phyloP scores from a whole-genome alignment of 2,797 vertebrate species.

The Carduelis carduelis region DNA sequence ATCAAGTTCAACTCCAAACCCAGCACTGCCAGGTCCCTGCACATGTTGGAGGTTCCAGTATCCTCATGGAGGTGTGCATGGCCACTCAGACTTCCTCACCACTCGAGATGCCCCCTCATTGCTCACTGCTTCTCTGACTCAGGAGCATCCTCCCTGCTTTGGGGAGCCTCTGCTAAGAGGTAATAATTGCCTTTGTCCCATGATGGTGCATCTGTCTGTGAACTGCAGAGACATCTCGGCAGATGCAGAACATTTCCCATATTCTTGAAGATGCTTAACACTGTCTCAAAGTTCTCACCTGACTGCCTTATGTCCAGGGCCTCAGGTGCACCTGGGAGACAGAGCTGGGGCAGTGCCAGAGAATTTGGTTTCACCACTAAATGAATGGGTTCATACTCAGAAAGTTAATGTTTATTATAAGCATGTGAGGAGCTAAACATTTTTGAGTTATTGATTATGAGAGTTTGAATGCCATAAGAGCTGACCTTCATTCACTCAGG shows the following conservation, averaged over 20 bases:
- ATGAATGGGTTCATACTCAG: neutral
- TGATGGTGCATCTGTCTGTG: neutral
- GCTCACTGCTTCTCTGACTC: neutral
- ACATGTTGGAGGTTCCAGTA: fast-evolving
- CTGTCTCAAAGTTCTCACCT: neutral
- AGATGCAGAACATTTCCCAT: neutral
- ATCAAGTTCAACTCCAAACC: fast-evolving
- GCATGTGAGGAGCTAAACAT: neutral
- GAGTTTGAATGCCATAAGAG: neutral
- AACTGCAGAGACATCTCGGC: neutral
- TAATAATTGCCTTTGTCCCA: neutral
- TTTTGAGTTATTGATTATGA: neutral
- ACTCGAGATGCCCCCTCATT: neutral
- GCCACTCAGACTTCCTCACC: neutral
- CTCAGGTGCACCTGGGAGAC: neutral
- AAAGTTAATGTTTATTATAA: neutral
- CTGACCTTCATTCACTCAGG: neutral
- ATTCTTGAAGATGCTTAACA: neutral
- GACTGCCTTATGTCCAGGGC: neutral
- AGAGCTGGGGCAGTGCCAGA: neutral
- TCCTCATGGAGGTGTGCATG: neutral
- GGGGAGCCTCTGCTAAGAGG: neutral
- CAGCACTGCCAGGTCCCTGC: neutral
- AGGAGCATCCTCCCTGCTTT: neutral
- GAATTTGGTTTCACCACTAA: neutral